Evolutionary conservation across 2,888 invertebrate species (phyloP), one percentile per base, ranked within the genome.

Genomic region (Neoaliturus tenellus): DNA sequence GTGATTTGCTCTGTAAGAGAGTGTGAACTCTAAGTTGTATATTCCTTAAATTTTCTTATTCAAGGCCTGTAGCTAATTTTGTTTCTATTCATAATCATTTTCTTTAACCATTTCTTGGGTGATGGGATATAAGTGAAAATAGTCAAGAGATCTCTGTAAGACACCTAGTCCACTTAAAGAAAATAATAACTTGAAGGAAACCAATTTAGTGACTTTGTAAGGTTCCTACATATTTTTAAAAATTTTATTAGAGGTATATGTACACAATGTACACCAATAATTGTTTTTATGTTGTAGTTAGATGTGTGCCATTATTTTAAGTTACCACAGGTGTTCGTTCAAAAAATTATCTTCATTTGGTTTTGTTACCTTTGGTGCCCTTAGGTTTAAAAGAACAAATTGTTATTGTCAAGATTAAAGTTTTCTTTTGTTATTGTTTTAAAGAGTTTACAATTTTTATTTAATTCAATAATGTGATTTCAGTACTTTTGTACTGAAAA

Each of bases 321-420:
- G 71, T 71, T 71, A 71, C 71, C 71, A 71, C 39, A 39, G 23
- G 71, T 71, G 71, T 71, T 71, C 71, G n/a, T n/a, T n/a, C n/a
- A n/a, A 41, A 71, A 39, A 39, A 31, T 62, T 1, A 35, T 20
- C 20, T 33, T 67, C 33, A 33, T 31, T 67, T 33, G 58, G 28
- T 28, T 67, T 67, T 33, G 71, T 71, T 71, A 71, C 71, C 71
- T 39, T 5, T 39, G 33, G 71, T 71, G 71, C 71, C 71, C 35
- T 25, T 31, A 71, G 8, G n/a, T 39, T 71, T 23, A n/a, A 20
- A 35, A 14, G 41, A 71, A 35, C 41, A 71, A 71, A 71, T 41
- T 71, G 12, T 62, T 62, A 17, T 28, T 62, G 8, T 23, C 28
- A 31, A 28, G 28, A 12, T 62, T 17, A 28, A 20, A 23, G 51